Evolutionary conservation across 2,888 invertebrate species (phyloP), one percentile per base, ranked within the genome.

Genomic region (Megastigmus dorsalis): DNA sequence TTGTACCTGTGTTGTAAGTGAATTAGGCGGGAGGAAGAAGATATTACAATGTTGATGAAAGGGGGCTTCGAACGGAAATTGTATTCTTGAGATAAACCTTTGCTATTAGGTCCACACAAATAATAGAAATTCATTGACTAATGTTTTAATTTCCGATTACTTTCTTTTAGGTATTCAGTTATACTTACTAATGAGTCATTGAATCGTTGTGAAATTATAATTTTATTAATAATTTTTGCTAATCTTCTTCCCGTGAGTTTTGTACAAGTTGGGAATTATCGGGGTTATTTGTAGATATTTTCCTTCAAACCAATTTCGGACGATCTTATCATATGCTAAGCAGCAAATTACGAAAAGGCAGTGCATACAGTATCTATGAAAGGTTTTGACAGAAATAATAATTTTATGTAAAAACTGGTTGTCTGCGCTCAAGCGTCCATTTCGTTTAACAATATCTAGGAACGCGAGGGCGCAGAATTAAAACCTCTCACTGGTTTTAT

Each of bases 1-100:
- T 82, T 84, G 84, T 85, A 84, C 84, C 85, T 85, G 84, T 83
- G 83, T 82, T 80, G 76, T 82, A 81, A 81, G 81, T 79, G 79
- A 81, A 79, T 79, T 79, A 80, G 68, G 69, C 76, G 79, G 70
- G 78, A 79, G 74, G 74, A 76, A 71, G 71, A 74, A 74, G 74
- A 78, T 70, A 74, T 68, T 62, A 48, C 57, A 30, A 75, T 66
- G 68, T 74, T 59, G 66, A 59, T 71, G 41, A 68, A 67, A 74
- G 43, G 38, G 50, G 65, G 13, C 69, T 70, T 71, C 55, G 52
- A 50, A 63, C 23, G 18, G 33, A 63, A 59, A 60, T 59, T 15
- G 23, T 68, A 65, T 50, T 38, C 23, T 68, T 33, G 62, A 30
- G 23, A 75, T 57, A n/a, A 50, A 59, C 66, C 66, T 71, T 54